A percentile compares a stretch with the other conserved stretches of the same genome.
These are phyloP conservation scores for Diplazon laetatorius DNA, from an alignment of 2,888 invertebrate genomes.

Conservation along the genomic window DNA sequence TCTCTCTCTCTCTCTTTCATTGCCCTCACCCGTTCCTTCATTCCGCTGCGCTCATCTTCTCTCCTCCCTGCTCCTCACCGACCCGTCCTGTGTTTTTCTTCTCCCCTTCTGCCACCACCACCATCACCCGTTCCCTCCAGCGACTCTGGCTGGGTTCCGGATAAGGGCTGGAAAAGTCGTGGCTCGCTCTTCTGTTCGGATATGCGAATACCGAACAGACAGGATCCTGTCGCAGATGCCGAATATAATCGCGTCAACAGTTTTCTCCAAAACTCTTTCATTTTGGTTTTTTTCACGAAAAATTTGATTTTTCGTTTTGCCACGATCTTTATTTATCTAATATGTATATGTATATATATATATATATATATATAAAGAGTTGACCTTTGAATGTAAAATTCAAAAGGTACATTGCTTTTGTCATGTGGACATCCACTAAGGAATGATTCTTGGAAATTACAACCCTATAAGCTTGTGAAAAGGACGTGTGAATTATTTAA, in stretches of 20 bases:
- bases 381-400: too few species aligned
- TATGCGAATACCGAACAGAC: slow-evolving; percentile 38
- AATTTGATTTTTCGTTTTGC: neutral
- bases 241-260: slow-evolving; percentile 16
- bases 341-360: too few species aligned
- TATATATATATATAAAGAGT: too few species aligned
- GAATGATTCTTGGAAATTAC: too few species aligned
- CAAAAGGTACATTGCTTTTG: too few species aligned
- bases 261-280: neutral
- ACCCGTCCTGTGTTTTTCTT: slow-evolving; percentile 1
- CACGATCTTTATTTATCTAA: too few species aligned
- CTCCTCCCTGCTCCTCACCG: neutral
- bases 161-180: slow-evolving; percentile 56
- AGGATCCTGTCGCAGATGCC: slow-evolving; percentile 35
- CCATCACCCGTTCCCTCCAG: slow-evolving; percentile 40
- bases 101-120: too few species aligned
- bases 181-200: slow-evolving; percentile 53
- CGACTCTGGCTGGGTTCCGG: too few species aligned
- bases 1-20: neutral
- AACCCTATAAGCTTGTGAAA: too few species aligned
- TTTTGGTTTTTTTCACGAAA: neutral
- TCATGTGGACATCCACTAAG: neutral
- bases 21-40: slow-evolving; percentile 12
- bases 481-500: too few species aligned
- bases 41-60: slow-evolving; percentile 34